Conservation (phyloP, 1,140 invertebrate species). For the Maniola jurtina region DNA sequence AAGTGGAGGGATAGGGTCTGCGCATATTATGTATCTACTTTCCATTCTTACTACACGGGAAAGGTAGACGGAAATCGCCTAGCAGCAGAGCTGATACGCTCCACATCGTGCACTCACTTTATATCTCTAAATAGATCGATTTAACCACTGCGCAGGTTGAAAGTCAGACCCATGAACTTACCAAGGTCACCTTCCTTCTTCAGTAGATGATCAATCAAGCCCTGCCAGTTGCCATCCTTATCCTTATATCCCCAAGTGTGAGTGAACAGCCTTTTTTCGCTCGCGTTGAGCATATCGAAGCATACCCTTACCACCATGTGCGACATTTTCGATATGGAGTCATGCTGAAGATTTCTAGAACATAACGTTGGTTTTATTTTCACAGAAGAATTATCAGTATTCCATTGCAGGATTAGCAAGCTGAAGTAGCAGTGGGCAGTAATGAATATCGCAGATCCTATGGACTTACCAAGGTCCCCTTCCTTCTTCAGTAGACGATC, state of each 20-base stretch:
- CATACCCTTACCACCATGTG: slow-evolving; percentile 66
- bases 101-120: too few relatives aligned
- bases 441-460: too few relatives aligned
- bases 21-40: too few relatives aligned
- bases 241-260: slow-evolving; percentile 67
- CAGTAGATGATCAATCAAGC: slow-evolving; percentile 55
- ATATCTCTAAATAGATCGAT: too few relatives aligned
- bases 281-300: slow-evolving; percentile 66
- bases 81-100: too few relatives aligned
- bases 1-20: too few relatives aligned
- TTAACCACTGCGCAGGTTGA: too few relatives aligned
- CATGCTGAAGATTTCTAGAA: slow-evolving; percentile 57
- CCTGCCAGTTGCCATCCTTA: slow-evolving; percentile 68
- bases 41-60: too few relatives aligned
- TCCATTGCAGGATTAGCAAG: too few relatives aligned
- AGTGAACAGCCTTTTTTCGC: slow-evolving; percentile 56
- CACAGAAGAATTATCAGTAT: background rate
- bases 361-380: background rate
- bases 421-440: too few relatives aligned
- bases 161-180: slow-evolving; percentile 23
- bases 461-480: slow-evolving; percentile 61
- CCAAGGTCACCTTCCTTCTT: slow-evolving; percentile 68
- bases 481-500: slow-evolving; percentile 62
- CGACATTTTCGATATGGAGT: slow-evolving; percentile 68
- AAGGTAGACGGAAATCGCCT: too few relatives aligned